Percentiles rank a stretch among this genome's conserved stretches.
Evolutionary conservation across 2,888 invertebrate species (phyloP).

Genomic region (Pheosia gnoma): DNA sequence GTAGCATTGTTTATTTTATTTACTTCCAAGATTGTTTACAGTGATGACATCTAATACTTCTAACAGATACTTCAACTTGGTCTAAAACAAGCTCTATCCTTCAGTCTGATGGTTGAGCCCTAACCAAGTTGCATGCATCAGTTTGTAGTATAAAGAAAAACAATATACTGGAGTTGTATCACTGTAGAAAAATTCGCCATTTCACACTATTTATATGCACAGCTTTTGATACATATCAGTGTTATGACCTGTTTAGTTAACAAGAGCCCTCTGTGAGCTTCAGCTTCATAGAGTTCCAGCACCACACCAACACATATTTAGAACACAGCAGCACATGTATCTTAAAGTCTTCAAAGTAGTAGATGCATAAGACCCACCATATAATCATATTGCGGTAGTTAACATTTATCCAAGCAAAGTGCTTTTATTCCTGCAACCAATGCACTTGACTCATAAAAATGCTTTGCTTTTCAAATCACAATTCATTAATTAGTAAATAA

Average conservation of each 20-base stretch:
- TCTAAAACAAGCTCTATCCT: too few species aligned
- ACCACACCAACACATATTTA: conserved; percentile 20
- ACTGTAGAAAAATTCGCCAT: conserved; percentile 21
- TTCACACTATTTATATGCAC: conserved; percentile 35
- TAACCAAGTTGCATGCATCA: too few species aligned
- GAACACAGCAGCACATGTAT: conserved; percentile 11
- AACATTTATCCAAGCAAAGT: conserved; percentile 4
- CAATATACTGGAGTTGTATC: conserved; percentile 40
- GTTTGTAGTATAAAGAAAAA: conserved; percentile 4
- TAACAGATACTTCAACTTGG: too few species aligned
- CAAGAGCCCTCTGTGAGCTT: conserved; percentile 24
- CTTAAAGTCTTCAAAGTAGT: not conserved
- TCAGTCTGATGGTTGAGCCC: too few species aligned
- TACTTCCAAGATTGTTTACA: too few species aligned
- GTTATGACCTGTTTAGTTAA: conserved; percentile 37
- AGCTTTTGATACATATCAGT: conserved; percentile 41
- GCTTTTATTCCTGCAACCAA: conserved; percentile 4
- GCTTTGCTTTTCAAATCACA: conserved; percentile 23
- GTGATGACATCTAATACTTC: too few species aligned
- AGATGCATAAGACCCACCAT: not conserved
- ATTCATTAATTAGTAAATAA: conserved; percentile 15
- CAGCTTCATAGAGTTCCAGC: conserved; percentile 33
- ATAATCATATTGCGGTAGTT: conserved; percentile 10
- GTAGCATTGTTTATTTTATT: too few species aligned
- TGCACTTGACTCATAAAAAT: conserved; percentile 14